These are phyloP conservation scores for Cotesia glomerata DNA, from an alignment of 1,140 invertebrate species.

Conservation along the genomic window DNA sequence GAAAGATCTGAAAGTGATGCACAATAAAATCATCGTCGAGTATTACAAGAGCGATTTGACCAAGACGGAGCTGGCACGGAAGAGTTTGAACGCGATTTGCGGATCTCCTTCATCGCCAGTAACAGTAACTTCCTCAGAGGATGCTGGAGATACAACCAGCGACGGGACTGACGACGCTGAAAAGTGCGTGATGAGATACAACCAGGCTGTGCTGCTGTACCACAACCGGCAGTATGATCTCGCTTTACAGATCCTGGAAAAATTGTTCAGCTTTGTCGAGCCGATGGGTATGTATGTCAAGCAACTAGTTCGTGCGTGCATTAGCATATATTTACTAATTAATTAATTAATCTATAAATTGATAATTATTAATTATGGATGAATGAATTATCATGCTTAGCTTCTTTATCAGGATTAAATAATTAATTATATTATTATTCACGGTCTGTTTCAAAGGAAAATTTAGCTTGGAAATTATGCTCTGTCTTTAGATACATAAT, in stretches of 20 bases:
- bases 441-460: conserved; percentile 60
- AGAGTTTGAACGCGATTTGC: conserved; percentile 70
- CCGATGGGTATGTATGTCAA: conserved; percentile 69
- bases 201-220: conserved; percentile 83
- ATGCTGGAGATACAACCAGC: conserved; percentile 54
- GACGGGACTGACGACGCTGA: conserved; percentile 74
- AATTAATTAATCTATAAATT: not conserved
- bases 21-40: conserved; percentile 77
- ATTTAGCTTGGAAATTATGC: no score
- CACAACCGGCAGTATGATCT: conserved; percentile 79
- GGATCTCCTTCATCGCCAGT: conserved; percentile 54
- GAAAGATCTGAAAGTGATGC: conserved; percentile 73
- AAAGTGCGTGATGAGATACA: conserved; percentile 76
- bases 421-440: conserved; percentile 48
- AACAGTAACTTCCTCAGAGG: conserved; percentile 36
- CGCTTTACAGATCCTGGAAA: conserved; percentile 76
- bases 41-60: conserved; percentile 75
- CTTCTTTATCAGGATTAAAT: not conserved
- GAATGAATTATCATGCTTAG: no score
- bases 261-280: conserved; percentile 76
- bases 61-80: conserved; percentile 75
- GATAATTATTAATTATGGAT: no score
- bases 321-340: not conserved
- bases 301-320: not conserved
- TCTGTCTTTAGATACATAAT: no score